A percentile compares a stretch with the other conserved stretches of the same genome.
These are phyloP conservation scores for Tenualosa ilisha DNA, from an alignment of 2,797 vertebrate species.

Conservation along the genomic window DNA sequence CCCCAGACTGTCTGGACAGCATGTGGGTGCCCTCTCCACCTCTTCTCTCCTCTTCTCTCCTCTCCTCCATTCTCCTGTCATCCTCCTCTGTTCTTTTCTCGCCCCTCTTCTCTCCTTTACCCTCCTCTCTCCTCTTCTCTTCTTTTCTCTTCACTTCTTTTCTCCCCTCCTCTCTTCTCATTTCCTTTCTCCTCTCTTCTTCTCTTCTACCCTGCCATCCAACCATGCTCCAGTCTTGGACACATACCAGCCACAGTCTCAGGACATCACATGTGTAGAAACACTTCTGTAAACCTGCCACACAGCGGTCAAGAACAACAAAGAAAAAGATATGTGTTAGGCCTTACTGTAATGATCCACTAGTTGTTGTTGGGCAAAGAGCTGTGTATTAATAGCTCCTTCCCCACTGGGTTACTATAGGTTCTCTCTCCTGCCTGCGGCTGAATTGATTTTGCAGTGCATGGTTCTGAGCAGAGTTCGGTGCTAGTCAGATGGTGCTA, in stretches of 20 bases:
- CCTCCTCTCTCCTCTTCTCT: not conserved
- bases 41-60: not conserved
- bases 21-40: slow-evolving; percentile 74
- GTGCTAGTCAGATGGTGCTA: not conserved
- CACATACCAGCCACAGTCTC: not conserved
- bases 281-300: not conserved
- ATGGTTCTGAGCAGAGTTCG: not conserved
- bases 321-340: no score
- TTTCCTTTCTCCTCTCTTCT: not conserved
- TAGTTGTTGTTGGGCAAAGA: not conserved
- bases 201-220: not conserved
- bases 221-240: not conserved
- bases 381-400: not conserved
- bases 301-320: no score
- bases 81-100: not conserved
- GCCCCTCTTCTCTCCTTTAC: not conserved
- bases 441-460: not conserved
- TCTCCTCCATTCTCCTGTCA: not conserved
- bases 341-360: not conserved
- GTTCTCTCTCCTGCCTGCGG: not conserved
- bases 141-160: not conserved
- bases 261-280: not conserved
- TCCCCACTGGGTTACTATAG: not conserved
- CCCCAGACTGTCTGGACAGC: slow-evolving; percentile 87
- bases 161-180: not conserved